Evolutionary conservation across 2,797 vertebrate genomes (phyloP), one percentile per base, ranked within the genome.

Genomic region (Cetoscarus ocellatus): DNA sequence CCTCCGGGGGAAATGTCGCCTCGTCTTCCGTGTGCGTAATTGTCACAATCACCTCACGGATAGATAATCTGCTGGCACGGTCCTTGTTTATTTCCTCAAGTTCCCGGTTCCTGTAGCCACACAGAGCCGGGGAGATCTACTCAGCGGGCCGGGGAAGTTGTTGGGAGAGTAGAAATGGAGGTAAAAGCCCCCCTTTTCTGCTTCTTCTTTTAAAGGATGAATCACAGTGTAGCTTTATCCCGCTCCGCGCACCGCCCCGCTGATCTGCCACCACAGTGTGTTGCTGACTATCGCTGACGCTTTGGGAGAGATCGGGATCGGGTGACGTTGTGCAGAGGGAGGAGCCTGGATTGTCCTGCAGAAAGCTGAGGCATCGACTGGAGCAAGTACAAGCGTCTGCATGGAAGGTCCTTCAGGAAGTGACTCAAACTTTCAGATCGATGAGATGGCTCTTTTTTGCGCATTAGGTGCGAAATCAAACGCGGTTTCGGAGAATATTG

Each of bases 271-370:
- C 79, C 79, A 82, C 86, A 67, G 65, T 78, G 71, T 72, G 87
- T 27, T 83, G 73, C 87, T 71, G 88, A 86, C 86, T 83, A 73
- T 79, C 73, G 75, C 86, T 70, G 81, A 88, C 57, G 86, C 88
- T 82, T 45, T 63, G 86, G 82, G 77, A 84, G 82, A 84, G 88
- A 91, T 90, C 85, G 61, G 85, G 86, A 87, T 88, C 83, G 61
- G 75, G 74, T 94, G 92, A 95, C 93, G 94, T 89, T 54, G 78
- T 43, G 80, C 14, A n/a, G 27, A 14, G 81, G 90, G 91, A 86
- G 93, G 94, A 85, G 92, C 84, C 85, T 91, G 69, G 67, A 82
- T 75, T 38, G 86, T 86, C 83, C 91, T 88, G 85, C 77, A 71
- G 57, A 73, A 73, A 19, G 27, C 8, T 38, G 56, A 76, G 19